These are phyloP conservation scores for Hylaeus anthracinus DNA, from an alignment of 1,140 invertebrate genomes.

Conservation along the genomic window DNA sequence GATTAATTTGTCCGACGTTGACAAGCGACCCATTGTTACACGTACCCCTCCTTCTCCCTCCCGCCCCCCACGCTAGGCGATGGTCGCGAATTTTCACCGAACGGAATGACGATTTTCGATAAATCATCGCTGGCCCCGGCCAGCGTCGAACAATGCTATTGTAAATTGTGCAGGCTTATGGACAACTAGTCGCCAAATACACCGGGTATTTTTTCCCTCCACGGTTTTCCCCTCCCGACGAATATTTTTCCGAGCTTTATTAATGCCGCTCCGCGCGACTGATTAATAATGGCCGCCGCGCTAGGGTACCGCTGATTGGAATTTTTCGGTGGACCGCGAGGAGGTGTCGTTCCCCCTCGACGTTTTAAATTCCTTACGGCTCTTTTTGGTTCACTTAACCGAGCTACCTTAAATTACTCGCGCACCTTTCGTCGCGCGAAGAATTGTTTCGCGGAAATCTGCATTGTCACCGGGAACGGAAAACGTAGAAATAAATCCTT, in stretches of 20 bases:
- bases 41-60: background rate
- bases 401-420: too few relatives aligned
- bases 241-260: constrained; percentile 29
- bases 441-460: too few relatives aligned
- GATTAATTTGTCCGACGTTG: constrained; percentile 60
- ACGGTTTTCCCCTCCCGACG: background rate
- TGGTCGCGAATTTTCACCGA: constrained; percentile 46
- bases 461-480: too few relatives aligned
- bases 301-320: background rate
- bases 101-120: constrained; percentile 58
- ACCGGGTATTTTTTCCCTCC: constrained; percentile 30
- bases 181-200: constrained; percentile 51
- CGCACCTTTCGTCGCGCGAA: too few relatives aligned
- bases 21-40: constrained; percentile 46
- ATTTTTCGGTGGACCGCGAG: background rate
- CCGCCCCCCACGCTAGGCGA: background rate
- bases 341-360: too few relatives aligned
- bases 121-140: constrained; percentile 45
- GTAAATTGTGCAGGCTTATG: constrained; percentile 51
- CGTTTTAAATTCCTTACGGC: too few relatives aligned
- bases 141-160: constrained; percentile 24
- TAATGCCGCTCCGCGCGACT: constrained; percentile 8
- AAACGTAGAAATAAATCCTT: too few relatives aligned
- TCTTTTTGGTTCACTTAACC: too few relatives aligned
- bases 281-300: constrained; percentile 22